A percentile compares a stretch with the other conserved stretches of the same genome.
These are phyloP conservation scores for Piprites chloris DNA, from an alignment of 2,113 vertebrate genomes.

Conservation along the genomic window DNA sequence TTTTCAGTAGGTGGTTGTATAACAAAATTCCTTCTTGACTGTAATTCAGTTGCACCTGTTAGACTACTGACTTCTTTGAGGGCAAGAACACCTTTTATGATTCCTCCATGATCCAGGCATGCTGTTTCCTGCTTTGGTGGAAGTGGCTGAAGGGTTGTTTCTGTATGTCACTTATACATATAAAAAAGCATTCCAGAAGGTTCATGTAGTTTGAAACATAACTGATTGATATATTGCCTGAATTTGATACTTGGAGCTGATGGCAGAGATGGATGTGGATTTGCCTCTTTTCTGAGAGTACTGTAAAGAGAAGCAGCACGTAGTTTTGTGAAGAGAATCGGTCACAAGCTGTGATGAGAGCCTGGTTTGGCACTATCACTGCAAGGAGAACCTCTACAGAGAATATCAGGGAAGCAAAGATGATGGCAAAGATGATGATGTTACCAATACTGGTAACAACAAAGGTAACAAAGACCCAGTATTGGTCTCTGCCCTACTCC, in stretches of 20 bases:
- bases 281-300: neutral
- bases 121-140: neutral
- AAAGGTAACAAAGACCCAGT: neutral
- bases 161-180: neutral
- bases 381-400: neutral
- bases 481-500: neutral
- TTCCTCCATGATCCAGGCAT: neutral
- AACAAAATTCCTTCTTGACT: neutral
- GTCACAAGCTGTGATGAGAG: neutral
- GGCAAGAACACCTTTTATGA: neutral
- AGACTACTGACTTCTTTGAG: neutral
- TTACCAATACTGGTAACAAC: neutral
- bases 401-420: neutral
- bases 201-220: neutral
- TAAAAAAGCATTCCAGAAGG: neutral
- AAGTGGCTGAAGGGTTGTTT: neutral
- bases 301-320: neutral
- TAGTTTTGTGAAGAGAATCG: neutral
- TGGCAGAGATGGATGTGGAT: neutral
- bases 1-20: neutral
- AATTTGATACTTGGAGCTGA: neutral
- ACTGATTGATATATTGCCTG: neutral
- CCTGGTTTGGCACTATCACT: neutral
- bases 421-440: neutral
- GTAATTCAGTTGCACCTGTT: neutral